These are phyloP conservation scores for Oreocharis arfaki DNA, from an alignment of 2,113 vertebrate genomes.

Conservation along the genomic window DNA sequence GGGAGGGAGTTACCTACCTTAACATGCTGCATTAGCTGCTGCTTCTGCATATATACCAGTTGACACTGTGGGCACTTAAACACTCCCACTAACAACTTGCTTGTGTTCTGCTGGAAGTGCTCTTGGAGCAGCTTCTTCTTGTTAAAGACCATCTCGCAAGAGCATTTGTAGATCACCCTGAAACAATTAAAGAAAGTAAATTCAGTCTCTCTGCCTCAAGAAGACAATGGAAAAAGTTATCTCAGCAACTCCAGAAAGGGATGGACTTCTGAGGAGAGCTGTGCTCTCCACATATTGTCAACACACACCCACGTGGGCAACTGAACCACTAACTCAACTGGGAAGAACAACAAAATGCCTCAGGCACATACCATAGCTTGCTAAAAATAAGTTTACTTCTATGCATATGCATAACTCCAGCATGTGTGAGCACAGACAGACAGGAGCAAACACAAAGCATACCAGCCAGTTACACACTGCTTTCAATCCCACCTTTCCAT, in stretches of 20 bases:
- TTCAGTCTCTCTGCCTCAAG: not conserved
- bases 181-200: not conserved
- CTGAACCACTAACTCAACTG: not conserved
- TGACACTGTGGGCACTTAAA: slow-evolving; percentile 96
- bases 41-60: slow-evolving; percentile 89
- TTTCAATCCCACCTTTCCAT: not conserved
- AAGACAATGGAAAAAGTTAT: not conserved
- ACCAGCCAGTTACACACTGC: not conserved
- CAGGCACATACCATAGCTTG: not conserved
- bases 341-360: slow-evolving; percentile 22
- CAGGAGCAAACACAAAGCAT: not conserved
- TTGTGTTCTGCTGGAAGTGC: slow-evolving; percentile 90
- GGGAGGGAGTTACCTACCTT: slow-evolving; percentile 76
- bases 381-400: slow-evolving; percentile 24
- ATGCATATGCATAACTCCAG: not conserved
- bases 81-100: slow-evolving; percentile 79
- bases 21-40: slow-evolving; percentile 89
- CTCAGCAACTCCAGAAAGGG: not conserved
- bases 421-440: not conserved
- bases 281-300: not conserved
- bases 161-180: slow-evolving; percentile 95
- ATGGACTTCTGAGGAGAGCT: not conserved
- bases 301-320: not conserved
- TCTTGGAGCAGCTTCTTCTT: slow-evolving; percentile 89
- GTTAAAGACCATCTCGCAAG: slow-evolving; percentile 91